Percentiles rank a stretch among this genome's conserved stretches.
These are phyloP conservation scores for Pristionchus arcanus DNA, from an alignment of 2,888 invertebrate species.

Conservation along the genomic window DNA sequence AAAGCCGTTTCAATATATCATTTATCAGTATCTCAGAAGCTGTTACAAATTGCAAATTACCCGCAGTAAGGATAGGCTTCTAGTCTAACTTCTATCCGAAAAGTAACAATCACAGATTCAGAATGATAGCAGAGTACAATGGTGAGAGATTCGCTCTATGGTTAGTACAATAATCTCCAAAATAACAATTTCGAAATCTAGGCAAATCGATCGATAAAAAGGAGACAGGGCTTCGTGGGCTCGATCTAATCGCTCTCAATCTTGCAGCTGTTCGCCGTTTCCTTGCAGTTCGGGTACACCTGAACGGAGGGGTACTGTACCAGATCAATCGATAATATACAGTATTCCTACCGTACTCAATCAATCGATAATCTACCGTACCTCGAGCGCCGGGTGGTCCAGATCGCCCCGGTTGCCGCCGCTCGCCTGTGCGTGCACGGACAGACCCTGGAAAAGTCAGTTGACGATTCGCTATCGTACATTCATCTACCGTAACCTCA, in stretches of 20 bases:
- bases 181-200: slow-evolving; percentile 20
- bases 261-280: slow-evolving; percentile 76
- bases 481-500: not conserved
- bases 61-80: slow-evolving; percentile 31
- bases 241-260: slow-evolving; percentile 53
- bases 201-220: slow-evolving; percentile 16
- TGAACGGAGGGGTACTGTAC: slow-evolving; percentile 57
- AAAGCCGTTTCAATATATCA: not conserved
- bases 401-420: slow-evolving; percentile 80
- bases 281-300: slow-evolving; percentile 73
- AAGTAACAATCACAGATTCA: slow-evolving; percentile 34
- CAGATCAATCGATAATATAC: not conserved
- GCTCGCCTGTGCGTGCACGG: slow-evolving; percentile 60
- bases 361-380: slow-evolving; percentile 56
- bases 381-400: slow-evolving; percentile 81
- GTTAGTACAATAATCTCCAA: slow-evolving; percentile 3
- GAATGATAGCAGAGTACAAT: slow-evolving; percentile 35
- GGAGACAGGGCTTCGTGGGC: not conserved
- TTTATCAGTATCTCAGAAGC: slow-evolving; percentile 22
- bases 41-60: slow-evolving; percentile 24
- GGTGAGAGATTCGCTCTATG: not conserved
- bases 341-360: not conserved
- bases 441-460: slow-evolving; percentile 61
- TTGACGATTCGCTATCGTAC: not conserved
- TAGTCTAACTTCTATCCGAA: slow-evolving; percentile 33